Base-by-base conservation (phyloP, 2,888 invertebrate genomes). In the Scaeva pyrastri region DNA sequence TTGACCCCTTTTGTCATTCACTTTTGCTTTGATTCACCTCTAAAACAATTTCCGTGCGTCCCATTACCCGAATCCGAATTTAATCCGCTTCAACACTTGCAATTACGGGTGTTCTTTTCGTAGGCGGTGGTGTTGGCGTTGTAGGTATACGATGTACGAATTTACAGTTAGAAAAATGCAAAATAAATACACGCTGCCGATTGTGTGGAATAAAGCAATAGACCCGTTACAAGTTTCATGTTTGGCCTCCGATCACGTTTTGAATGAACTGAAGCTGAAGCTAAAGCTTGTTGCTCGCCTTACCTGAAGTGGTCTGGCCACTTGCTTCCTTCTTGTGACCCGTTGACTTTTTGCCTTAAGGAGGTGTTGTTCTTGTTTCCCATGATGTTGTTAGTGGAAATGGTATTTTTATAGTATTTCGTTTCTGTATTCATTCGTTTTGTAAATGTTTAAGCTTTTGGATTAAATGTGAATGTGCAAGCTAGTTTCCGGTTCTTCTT, bases 171-270 rank as follows among this genome's bases (percentile, higher is more conserved):
- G 41, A 39, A 48, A 36, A 56, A 74, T 58, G 39, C 56, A 45
- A 72, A 19, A 50, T 50, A 43, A 31, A 56, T 58, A n/a, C 71
- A 55, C 64, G 62, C 21, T 31, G 21, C 39, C 21, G 39, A 55
- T 64, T 45, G 64, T 41, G 73, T 31, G 39, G 7, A n/a, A 14
- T 23, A 11, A 74, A 39, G 52, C 36, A 39, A 21, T 26, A 48
- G 14, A 50, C 58, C 36, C 58, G 43, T 41, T 52, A 43, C 56
- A 76, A 48, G 68, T 60, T 74, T 55, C 73, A 70, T 73, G 31
- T 74, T 62, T 73, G 73, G 73, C 55, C 55, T 73, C 68, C 64
- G 70, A 79, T 79, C 74, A 79, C 79, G 80, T 71, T 84, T 66
- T 36, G 74, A 64, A 45, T 48, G 19, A 31, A 23, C n/a, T 31